Evolutionary conservation across 2,797 vertebrate species (phyloP).

Genomic region (Antennarius maculatus): DNA sequence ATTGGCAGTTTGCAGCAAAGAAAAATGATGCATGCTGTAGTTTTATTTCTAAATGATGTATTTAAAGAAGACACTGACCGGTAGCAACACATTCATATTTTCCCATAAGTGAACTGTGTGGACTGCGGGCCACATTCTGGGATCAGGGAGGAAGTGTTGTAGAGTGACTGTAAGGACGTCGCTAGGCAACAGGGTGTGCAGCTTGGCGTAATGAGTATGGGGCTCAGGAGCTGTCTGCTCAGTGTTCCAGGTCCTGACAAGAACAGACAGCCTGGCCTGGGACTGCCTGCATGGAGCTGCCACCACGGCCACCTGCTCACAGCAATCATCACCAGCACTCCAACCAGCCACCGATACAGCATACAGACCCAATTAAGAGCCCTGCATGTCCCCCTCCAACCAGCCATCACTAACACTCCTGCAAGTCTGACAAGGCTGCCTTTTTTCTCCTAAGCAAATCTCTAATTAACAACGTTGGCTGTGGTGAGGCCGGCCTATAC

Average conservation of each 20-base stretch:
- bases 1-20: conserved; percentile 13
- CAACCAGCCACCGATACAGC: conserved; percentile 82
- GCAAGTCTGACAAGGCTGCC: conserved; percentile 85
- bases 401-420: conserved; percentile 89
- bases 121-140: conserved; percentile 57
- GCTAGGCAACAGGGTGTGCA: conserved; percentile 74
- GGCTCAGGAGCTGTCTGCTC: conserved; percentile 84
- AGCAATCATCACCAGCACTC: conserved; percentile 84
- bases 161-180: conserved; percentile 68
- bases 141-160: conserved; percentile 72
- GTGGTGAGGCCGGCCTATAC: conserved; percentile 59
- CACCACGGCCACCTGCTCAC: conserved; percentile 86
- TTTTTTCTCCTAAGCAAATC: conserved; percentile 76
- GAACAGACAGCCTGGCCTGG: conserved; percentile 83
- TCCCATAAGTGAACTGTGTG: conserved; percentile 45
- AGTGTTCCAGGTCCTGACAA: conserved; percentile 85
- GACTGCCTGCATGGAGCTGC: conserved; percentile 80
- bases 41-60: conserved; percentile 6
- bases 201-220: conserved; percentile 78
- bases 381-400: conserved; percentile 82
- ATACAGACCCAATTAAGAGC: conserved; percentile 88
- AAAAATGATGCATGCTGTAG: background rate
- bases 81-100: conserved; percentile 23
- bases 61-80: conserved; percentile 9
- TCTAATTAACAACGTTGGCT: conserved; percentile 84